Evolutionary conservation across 30 jellyfish, hydroid and myxozoan species (phyloP), one percentile per base, ranked within the genome.

Genomic region (Catostylus mosaicus): DNA sequence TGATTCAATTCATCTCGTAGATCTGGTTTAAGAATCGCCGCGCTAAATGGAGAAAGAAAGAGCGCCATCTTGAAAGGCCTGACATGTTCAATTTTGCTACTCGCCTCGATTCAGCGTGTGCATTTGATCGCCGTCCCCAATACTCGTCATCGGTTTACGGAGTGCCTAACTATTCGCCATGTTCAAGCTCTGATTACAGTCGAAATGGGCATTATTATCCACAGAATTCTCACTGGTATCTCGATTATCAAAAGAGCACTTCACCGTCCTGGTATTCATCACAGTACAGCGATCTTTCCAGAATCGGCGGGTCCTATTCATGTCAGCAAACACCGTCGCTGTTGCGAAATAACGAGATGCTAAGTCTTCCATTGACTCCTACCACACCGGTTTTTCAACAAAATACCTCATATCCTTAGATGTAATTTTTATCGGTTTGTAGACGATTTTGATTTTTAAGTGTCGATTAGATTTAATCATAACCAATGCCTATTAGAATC

Each of bases 1-100:
- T n/a, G n/a, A n/a, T n/a, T n/a, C n/a, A n/a, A n/a, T 30, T 19
- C 37, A 64, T 50, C 30, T 40, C 33, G 11, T 64, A 91, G 98
- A 91, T 91, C 65, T 91, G 98, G 98, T 91, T 91, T 82, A 91
- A 91, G 78, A 91, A 91, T 31, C 90, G 98, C 38, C 95, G 98
- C 0, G 98, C 98, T 37, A 91, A 91, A 56, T 91, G 98, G 98
- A 78, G 98, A 64, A 91, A 91, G 90, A 91, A 91, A 70, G 98
- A 91, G 85, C 87, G 98, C 36, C 98, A 91, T 81, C 90, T 91
- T 43, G 98, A 91, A 75, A 85, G 98, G 27, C 98, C 98, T 0
- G 98, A 91, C 68, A 73, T 91, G 88, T 91, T 80, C 80, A 83
- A 85, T 46, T 86, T 81, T 67, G 70, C 95, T 4, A 56, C 98